Conservation (phyloP, 2,888 invertebrate genomes). For the Uloborus plumipes region DNA sequence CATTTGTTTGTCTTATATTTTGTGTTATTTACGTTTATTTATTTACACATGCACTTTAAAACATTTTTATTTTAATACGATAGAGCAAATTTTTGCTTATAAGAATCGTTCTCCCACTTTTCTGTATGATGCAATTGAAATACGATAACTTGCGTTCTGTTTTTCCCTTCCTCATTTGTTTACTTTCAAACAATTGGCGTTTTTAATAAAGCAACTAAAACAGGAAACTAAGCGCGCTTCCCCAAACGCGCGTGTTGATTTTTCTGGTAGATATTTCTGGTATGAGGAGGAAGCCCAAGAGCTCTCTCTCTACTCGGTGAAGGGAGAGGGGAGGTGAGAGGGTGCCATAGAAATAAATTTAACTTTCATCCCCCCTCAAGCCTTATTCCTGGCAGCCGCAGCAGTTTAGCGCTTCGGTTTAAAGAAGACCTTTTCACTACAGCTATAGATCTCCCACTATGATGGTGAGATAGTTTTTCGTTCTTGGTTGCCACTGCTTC, state of each 20-base stretch:
- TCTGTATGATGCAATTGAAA: no score
- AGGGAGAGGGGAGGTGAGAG: background rate
- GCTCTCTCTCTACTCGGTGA: background rate
- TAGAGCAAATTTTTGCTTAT: no score
- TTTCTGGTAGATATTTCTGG: constrained; percentile 22
- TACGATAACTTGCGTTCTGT: no score
- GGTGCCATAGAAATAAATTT: constrained; percentile 33
- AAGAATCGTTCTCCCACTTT: no score
- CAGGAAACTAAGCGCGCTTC: no score
- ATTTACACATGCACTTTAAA: no score
- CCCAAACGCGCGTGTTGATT: constrained; percentile 9
- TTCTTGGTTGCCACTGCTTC: background rate
- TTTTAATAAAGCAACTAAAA: no score
- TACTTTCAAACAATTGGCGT: no score
- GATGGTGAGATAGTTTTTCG: constrained; percentile 1
- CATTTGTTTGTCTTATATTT: no score
- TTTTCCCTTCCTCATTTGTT: no score
- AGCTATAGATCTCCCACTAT: background rate
- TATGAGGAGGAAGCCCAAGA: constrained; percentile 7
- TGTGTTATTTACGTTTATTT: no score
- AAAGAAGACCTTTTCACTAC: constrained; percentile 15
- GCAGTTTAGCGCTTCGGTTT: constrained; percentile 29
- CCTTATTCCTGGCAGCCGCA: constrained; percentile 51
- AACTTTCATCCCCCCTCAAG: background rate
- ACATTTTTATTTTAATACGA: no score